These are phyloP conservation scores for Columba guinea DNA, from an alignment of 2,797 vertebrate species.

Conservation along the genomic window DNA sequence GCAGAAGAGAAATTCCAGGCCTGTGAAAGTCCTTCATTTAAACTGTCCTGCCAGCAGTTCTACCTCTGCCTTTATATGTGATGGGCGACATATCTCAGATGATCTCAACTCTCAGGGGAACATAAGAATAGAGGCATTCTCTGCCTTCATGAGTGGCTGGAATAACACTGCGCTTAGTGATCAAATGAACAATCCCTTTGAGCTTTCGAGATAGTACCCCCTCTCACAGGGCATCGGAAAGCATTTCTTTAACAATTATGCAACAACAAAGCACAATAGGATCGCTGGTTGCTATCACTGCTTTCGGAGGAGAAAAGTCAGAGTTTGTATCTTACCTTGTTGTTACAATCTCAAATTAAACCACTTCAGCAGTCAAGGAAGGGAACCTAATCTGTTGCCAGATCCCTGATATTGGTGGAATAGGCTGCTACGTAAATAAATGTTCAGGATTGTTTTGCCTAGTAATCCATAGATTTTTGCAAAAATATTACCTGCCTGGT, in stretches of 20 bases:
- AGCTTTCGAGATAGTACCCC: constrained; percentile 70
- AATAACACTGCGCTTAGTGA: constrained; percentile 69
- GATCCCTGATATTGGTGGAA: not conserved
- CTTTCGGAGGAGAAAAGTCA: constrained; percentile 19
- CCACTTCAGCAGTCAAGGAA: not conserved
- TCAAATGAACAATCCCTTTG: constrained; percentile 72
- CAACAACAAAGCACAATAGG: constrained; percentile 68
- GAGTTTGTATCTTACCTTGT: constrained; percentile 49
- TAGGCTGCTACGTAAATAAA: not conserved
- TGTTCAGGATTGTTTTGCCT: not conserved
- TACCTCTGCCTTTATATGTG: constrained; percentile 24
- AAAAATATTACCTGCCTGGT: not conserved
- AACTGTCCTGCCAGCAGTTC: not conserved
- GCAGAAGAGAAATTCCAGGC: not conserved
- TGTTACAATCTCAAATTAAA: not conserved
- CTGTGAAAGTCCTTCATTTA: not conserved
- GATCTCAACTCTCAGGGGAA: constrained; percentile 59
- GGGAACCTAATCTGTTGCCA: not conserved
- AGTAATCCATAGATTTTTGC: not conserved
- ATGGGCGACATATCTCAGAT: constrained; percentile 48
- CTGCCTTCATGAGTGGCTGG: constrained; percentile 54
- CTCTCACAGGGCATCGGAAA: constrained; percentile 66
- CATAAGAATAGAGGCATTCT: constrained; percentile 69
- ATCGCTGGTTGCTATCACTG: not conserved
- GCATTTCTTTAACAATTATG: constrained; percentile 72